These are phyloP conservation scores for Drosophila kohkoa DNA, from an alignment of 1,140 invertebrate species.

Conservation along the genomic window DNA sequence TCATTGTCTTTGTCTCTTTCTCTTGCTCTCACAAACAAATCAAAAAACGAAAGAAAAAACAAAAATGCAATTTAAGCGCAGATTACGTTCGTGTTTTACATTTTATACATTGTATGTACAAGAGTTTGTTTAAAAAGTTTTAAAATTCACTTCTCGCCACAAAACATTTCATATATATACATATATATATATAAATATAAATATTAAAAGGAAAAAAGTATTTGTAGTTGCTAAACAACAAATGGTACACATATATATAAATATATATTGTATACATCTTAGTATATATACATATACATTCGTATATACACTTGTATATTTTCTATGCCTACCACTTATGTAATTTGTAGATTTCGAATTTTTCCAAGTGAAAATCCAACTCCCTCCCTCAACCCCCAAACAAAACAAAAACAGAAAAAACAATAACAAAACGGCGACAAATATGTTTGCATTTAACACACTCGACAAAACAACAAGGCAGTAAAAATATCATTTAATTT, in stretches of 20 bases:
- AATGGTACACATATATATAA: conserved; percentile 61
- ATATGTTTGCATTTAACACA: conserved; percentile 66
- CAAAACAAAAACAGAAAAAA: conserved; percentile 3
- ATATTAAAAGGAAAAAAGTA: conserved; percentile 63
- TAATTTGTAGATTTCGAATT: conserved; percentile 81
- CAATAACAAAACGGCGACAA: conserved; percentile 36
- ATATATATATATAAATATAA: conserved; percentile 60
- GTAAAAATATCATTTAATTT: conserved; percentile 58
- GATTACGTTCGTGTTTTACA: conserved; percentile 36
- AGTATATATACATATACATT: conserved; percentile 75
- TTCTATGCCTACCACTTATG: conserved; percentile 83
- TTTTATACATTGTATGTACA: conserved; percentile 31
- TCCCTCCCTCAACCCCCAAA: not conserved
- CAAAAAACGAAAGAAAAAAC: conserved; percentile 3
- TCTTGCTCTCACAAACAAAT: conserved; percentile 37
- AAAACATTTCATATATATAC: conserved; percentile 49
- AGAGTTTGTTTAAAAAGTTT: conserved; percentile 41
- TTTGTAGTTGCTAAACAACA: conserved; percentile 80
- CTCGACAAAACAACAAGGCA: conserved; percentile 48
- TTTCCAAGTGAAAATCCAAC: conserved; percentile 52
- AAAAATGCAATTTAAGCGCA: conserved; percentile 19
- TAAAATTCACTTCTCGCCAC: conserved; percentile 41
- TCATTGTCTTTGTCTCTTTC: conserved; percentile 15
- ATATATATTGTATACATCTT: conserved; percentile 65
- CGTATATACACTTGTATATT: conserved; percentile 80